Evolutionary conservation across 2,113 vertebrate genomes (phyloP), one percentile per base, ranked within the genome.

Genomic region (Larimichthys polyactis): DNA sequence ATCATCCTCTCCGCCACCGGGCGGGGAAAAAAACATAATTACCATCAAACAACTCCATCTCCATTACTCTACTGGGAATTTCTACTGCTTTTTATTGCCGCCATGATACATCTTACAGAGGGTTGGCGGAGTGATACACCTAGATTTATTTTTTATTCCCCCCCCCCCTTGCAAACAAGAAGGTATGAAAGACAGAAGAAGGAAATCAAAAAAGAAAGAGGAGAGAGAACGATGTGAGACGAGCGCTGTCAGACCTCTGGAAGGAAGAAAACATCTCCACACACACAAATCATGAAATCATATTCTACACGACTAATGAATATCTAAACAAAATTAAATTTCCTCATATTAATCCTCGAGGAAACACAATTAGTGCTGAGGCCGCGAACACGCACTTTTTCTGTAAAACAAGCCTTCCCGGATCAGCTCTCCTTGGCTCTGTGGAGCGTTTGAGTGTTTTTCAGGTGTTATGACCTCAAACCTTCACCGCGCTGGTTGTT

Each of bases 11-110:
- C 71, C 54, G 32, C 66, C 77, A 68, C 51, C 62, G 75, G 40
- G 63, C 77, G 51, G 74, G 64, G 60, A 83, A 81, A 91, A 87
- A 87, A 92, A 92, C 83, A 85, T 89, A 92, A 94, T 94, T 93
- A 92, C 90, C 78, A 85, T 72, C 87, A 88, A 90, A 89, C 81
- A 85, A 81, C 87, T 89, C 79, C 80, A 79, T 82, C 85, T 90
- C 82, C 81, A 87, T 84, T 63, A 79, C 84, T 90, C 90, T 86
- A 40, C 75, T 52, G 85, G 87, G 93, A 89, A 68, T 89, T 84
- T 87, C 75, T 51, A 73, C 79, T 75, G 84, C 90, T 84, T 84
- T 89, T 91, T 91, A 91, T 91, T 90, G 84, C 87, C 71, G 79
- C 73, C 36, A 24, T 81, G 80, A 81, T 79, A 64, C 58, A 83